phyloP scores from a whole-genome alignment of 2,797 vertebrate genomes.

The Cheirogaleus major region DNA sequence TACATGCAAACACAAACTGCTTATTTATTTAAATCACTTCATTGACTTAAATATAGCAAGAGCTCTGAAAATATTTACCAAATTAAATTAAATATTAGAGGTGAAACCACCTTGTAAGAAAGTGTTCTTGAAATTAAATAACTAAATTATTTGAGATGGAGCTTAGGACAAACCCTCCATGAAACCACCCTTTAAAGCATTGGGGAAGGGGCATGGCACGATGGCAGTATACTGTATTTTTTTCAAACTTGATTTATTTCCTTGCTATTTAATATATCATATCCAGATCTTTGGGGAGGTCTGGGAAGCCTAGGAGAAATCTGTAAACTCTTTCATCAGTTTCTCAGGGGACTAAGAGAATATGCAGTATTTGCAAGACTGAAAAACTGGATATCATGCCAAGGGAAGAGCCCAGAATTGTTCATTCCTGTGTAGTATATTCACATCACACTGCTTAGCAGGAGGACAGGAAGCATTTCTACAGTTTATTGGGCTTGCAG shows the following conservation, averaged over 20 bases:
- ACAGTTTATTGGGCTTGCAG: conserved; percentile 51
- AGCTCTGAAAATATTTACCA: conserved; percentile 13
- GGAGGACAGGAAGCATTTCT: background rate
- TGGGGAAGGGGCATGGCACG: background rate
- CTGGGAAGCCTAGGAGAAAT: background rate
- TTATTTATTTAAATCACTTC: conserved; percentile 50
- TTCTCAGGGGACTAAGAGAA: background rate
- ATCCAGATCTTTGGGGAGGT: background rate
- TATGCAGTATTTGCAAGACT: conserved; percentile 4
- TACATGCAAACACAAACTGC: background rate
- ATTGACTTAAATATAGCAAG: conserved; percentile 45
- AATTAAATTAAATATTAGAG: conserved; percentile 26
- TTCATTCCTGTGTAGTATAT: background rate
- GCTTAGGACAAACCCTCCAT: background rate
- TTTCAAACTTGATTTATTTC: conserved; percentile 4
- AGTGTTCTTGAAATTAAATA: conserved; percentile 9
- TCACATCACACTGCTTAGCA: background rate
- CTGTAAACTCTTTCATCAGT: background rate
- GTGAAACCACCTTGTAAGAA: background rate
- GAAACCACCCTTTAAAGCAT: background rate
- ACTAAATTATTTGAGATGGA: conserved; percentile 1
- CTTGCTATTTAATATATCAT: background rate
- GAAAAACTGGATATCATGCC: background rate
- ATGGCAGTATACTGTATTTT: background rate
- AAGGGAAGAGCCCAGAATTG: background rate